Base-by-base conservation (phyloP, 2,797 vertebrate genomes). In the Spondyliosoma cantharus region DNA sequence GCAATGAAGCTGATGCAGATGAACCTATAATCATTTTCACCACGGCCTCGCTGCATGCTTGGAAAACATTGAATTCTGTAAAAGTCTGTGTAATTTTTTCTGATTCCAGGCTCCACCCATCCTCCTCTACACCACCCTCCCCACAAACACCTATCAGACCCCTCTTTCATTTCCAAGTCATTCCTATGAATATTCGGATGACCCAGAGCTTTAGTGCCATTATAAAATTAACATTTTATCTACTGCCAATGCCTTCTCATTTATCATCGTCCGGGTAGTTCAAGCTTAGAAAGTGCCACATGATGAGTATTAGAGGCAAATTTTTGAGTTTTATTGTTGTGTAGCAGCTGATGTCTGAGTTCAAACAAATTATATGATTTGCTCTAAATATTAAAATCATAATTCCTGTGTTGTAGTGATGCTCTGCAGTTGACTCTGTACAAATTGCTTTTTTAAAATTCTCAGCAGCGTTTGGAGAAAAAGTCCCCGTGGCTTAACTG, bases 31-130 rank as follows among this genome's bases (percentile, higher is more conserved):
- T 74, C 48, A 46, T 73, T 54, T 63, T 80, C 83, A 83, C 76
- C 71, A 82, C 77, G 71, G 87, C 90, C 83, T 92, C 70, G 75
- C 84, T 89, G 93, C 94, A 93, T 94, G 92, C 81, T 87, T 76
- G 64, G 82, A 86, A 84, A 87, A 89, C 78, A 83, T 67, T 81
- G 70, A 22, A 56, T 74, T 88, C 83, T 86, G 87, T 90, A 74
- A 87, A 86, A 81, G 65, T 86, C n/a, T 7, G 62, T 88, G 78
- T 93, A 45, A 74, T 50, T 45, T 81, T 59, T 57, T 76, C 22
- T 60, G 7, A 53, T 48, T 64, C 46, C 50, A 82, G 74, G 71
- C 56, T 58, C 52, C 54, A 46, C 29, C 9, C 42, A 56, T 78
- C 4, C 0, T 76, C 56, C 50, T 62, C 74, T 56, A 25, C 48